These are phyloP conservation scores for Haliclona indistincta DNA, from an alignment of 37 sponge, comb jelly and placozoan genomes.

Conservation along the genomic window DNA sequence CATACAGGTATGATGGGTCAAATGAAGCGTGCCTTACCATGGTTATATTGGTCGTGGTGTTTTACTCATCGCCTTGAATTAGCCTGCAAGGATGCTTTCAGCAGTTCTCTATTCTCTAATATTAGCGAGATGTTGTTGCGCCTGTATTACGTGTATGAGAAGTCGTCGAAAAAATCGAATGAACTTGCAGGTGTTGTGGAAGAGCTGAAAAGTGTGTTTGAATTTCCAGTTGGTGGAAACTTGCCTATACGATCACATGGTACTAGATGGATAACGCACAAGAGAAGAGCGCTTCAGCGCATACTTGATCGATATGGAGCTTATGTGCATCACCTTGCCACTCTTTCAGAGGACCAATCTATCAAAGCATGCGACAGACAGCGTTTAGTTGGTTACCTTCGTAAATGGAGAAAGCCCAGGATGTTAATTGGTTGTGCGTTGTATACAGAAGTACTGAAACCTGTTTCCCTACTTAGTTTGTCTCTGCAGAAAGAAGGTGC, in stretches of 20 bases:
- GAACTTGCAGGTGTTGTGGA: constrained; percentile 45
- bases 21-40: constrained; percentile 38
- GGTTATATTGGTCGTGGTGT: constrained; percentile 67
- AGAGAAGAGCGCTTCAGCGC: constrained; percentile 47
- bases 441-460: constrained; percentile 52
- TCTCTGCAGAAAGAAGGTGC: constrained; percentile 38
- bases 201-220: constrained; percentile 51
- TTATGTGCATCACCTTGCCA: constrained; percentile 26
- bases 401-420: constrained; percentile 41
- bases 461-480: constrained; percentile 53
- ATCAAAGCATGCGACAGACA: constrained; percentile 27
- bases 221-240: constrained; percentile 47
- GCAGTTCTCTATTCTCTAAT: constrained; percentile 18
- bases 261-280: constrained; percentile 50
- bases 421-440: constrained; percentile 49
- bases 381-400: constrained; percentile 41
- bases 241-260: constrained; percentile 44
- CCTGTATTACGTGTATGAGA: constrained; percentile 43
- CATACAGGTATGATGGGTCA: constrained; percentile 57
- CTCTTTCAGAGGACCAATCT: constrained; percentile 27
- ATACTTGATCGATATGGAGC: constrained; percentile 68
- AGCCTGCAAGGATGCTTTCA: constrained; percentile 51
- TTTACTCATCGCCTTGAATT: constrained; percentile 59
- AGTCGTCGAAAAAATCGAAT: constrained; percentile 50
- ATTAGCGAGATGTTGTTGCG: constrained; percentile 64